A percentile compares a stretch with the other conserved stretches of the same genome.
phyloP scores from a whole-genome alignment of 2,113 vertebrate genomes.

The Falcunculus frontatus region DNA sequence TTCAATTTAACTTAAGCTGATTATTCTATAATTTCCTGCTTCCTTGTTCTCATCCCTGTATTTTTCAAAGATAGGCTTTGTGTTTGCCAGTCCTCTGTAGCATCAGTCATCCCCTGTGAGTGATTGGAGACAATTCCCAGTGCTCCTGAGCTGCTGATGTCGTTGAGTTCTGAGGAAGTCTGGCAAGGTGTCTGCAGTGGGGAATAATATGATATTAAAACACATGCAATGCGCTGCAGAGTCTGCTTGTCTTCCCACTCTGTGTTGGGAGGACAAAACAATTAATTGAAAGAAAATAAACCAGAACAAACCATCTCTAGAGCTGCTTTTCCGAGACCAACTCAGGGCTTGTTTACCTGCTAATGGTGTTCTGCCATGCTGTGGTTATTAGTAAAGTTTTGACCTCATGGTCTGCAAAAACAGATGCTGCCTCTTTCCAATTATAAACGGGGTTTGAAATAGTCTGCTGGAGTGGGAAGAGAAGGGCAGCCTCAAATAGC shows the following conservation, averaged over 20 bases:
- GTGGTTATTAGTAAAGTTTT: conserved; percentile 31
- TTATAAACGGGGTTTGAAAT: not conserved
- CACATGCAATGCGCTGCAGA: not conserved
- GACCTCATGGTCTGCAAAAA: conserved; percentile 14
- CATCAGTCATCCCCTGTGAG: not conserved
- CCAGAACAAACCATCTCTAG: not conserved
- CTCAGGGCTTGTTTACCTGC: not conserved
- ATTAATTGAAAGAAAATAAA: not conserved
- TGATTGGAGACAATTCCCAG: not conserved
- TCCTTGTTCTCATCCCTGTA: not conserved
- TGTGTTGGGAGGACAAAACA: not conserved
- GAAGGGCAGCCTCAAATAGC: conserved; percentile 34
- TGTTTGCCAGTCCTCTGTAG: not conserved
- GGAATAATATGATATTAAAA: not conserved
- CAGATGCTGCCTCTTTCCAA: not conserved
- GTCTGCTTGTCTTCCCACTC: not conserved
- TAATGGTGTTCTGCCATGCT: not conserved
- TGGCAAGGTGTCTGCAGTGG: not conserved
- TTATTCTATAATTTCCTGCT: not conserved
- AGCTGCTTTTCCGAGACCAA: not conserved
- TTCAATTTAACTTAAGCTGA: not conserved
- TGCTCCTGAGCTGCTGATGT: not conserved
- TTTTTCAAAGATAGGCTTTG: not conserved
- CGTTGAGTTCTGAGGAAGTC: not conserved
- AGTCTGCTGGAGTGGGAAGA: not conserved